Conservation (phyloP, 2,797 vertebrate species). For the Pampus argenteus region DNA sequence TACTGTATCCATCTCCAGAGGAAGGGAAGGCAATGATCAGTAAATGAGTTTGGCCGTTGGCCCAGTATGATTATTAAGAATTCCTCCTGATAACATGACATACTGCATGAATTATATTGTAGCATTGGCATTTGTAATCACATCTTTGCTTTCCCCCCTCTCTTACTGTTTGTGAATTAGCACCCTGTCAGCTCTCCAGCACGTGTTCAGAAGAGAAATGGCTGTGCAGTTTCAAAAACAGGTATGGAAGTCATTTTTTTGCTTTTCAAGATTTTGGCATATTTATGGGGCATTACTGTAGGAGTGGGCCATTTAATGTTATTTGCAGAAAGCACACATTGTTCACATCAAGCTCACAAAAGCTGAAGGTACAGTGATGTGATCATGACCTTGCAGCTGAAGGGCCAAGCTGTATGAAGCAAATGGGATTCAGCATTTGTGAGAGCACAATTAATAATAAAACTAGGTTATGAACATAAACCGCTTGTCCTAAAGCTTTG, state of each 20-base stretch:
- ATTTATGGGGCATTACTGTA: conserved; percentile 82
- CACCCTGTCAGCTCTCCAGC: conserved; percentile 47
- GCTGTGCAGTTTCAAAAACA: conserved; percentile 70
- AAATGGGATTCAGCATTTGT: conserved; percentile 65
- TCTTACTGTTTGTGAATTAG: conserved; percentile 72
- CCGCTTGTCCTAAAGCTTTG: conserved; percentile 61
- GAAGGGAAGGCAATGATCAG: conserved; percentile 49
- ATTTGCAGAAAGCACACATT: conserved; percentile 83
- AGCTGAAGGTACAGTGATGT: conserved; percentile 70
- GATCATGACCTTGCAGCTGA: conserved; percentile 70
- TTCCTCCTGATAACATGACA: conserved; percentile 61
- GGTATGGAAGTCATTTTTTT: conserved; percentile 78
- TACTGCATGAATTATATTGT: conserved; percentile 55
- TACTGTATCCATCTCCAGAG: conserved; percentile 35
- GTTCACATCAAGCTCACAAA: conserved; percentile 80
- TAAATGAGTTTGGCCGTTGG: conserved; percentile 62
- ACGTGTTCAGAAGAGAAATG: conserved; percentile 70
- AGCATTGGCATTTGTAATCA: conserved; percentile 67
- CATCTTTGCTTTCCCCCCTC: conserved; percentile 48
- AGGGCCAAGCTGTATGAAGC: conserved; percentile 61
- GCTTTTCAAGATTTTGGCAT: conserved; percentile 80
- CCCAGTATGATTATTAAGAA: conserved; percentile 66
- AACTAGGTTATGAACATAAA: conserved; percentile 62
- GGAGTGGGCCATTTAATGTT: conserved; percentile 80
- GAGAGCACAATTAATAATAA: conserved; percentile 76